These are phyloP conservation scores for Agonopterix subpropinquella DNA, from an alignment of 2,888 invertebrate species.

Conservation along the genomic window DNA sequence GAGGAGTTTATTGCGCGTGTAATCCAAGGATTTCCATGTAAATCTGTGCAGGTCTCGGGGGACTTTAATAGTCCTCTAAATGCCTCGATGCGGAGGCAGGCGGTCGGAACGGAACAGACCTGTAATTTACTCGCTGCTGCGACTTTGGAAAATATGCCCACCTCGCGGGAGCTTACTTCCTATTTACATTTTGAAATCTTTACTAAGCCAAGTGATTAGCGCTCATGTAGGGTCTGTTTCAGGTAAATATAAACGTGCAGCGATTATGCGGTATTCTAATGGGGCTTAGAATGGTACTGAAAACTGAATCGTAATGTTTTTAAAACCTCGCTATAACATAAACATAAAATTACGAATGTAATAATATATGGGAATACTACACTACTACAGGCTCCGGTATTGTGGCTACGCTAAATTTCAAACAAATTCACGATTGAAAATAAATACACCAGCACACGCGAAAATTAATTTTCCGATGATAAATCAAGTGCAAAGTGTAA, in stretches of 20 bases:
- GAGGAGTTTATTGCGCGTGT: conserved; percentile 35
- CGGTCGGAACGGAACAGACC: conserved; percentile 32
- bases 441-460: not conserved
- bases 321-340: no score
- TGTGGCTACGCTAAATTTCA: no score
- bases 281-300: not conserved
- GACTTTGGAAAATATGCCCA: conserved; percentile 41
- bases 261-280: not conserved
- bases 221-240: not conserved
- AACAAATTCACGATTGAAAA: no score
- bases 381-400: no score
- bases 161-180: conserved; percentile 19
- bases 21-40: conserved; percentile 44
- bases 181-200: conserved; percentile 22
- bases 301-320: no score
- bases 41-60: conserved; percentile 44
- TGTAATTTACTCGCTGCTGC: conserved; percentile 45
- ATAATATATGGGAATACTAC: no score
- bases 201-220: conserved; percentile 14
- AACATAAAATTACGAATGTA: no score
- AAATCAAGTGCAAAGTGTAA: conserved; percentile 24
- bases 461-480: conserved; percentile 3
- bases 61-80: conserved; percentile 58
- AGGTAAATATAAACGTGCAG: not conserved
- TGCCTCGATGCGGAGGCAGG: conserved; percentile 39